Conservation (phyloP, 1,140 invertebrate genomes). For the Diorhabda elongata region DNA sequence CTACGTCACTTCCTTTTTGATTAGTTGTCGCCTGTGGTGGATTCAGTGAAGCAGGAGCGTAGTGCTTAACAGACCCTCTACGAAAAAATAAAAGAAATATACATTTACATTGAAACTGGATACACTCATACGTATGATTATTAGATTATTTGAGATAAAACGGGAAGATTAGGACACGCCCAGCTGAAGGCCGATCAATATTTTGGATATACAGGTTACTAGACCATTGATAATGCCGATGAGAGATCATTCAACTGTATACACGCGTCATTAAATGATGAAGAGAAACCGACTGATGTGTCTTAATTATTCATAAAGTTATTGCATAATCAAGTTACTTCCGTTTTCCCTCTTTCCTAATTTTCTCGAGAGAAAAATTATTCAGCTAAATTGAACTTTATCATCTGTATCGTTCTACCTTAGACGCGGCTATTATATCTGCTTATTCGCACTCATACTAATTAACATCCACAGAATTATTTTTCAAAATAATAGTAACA, state of each 20-base stretch:
- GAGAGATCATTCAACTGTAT: slow-evolving; percentile 2
- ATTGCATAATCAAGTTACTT: background rate
- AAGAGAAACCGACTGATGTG: background rate
- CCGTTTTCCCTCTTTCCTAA: background rate
- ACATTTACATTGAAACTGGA: background rate
- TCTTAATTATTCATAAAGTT: background rate
- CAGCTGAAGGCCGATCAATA: slow-evolving; percentile 11
- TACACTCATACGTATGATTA: slow-evolving; percentile 9
- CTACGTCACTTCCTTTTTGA: background rate
- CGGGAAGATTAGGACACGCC: slow-evolving; percentile 11
- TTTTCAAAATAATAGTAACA: no score
- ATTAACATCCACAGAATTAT: no score
- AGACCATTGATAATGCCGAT: slow-evolving; percentile 8
- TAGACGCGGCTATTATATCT: no score
- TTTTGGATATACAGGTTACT: slow-evolving; percentile 11
- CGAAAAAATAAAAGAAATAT: background rate
- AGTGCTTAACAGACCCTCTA: background rate
- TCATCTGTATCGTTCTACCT: no score
- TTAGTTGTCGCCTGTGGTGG: background rate
- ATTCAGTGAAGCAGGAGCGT: background rate
- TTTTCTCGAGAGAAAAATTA: background rate
- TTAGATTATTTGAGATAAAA: slow-evolving; percentile 4
- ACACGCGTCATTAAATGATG: slow-evolving; percentile 2
- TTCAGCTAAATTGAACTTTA: background rate
- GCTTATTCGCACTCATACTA: no score